Evolutionary conservation across 2,888 invertebrate genomes (phyloP).

Genomic region (Aethes cnicana): DNA sequence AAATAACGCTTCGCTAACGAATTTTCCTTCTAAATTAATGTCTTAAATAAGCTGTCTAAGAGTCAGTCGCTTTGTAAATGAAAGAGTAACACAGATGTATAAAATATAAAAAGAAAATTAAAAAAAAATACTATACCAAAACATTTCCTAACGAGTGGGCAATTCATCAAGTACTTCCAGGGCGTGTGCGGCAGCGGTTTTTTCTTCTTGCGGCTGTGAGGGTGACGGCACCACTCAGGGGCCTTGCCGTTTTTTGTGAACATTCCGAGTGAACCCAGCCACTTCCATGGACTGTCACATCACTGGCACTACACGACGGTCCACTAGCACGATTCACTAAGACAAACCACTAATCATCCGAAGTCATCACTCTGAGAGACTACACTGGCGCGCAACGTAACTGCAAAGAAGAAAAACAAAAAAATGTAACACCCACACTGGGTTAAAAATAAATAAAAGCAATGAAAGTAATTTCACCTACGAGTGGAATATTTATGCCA

Average conservation of each 20-base stretch:
- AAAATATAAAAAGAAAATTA: slow-evolving; percentile 42
- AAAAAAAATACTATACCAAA: slow-evolving; percentile 77
- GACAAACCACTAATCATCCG: slow-evolving; percentile 71
- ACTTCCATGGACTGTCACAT: slow-evolving; percentile 78
- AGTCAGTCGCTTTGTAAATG: no score
- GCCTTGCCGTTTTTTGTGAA: slow-evolving; percentile 78
- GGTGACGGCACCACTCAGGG: slow-evolving; percentile 75
- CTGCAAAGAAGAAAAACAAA: slow-evolving; percentile 80
- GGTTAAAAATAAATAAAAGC: slow-evolving; percentile 42
- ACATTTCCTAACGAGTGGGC: slow-evolving; percentile 83
- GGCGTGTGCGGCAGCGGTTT: slow-evolving; percentile 77
- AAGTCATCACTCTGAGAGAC: slow-evolving; percentile 69
- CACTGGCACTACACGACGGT: slow-evolving; percentile 58
- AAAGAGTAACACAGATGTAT: no score
- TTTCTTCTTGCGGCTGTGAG: slow-evolving; percentile 77
- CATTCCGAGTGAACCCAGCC: slow-evolving; percentile 74
- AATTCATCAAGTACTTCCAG: slow-evolving; percentile 83
- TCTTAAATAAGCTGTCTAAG: no score
- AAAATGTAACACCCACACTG: slow-evolving; percentile 52
- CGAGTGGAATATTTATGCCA: slow-evolving; percentile 46
- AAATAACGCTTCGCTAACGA: neutral
- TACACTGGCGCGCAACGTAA: slow-evolving; percentile 67
- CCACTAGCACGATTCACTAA: slow-evolving; percentile 66
- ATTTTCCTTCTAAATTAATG: neutral
- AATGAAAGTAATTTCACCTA: slow-evolving; percentile 39